phyloP scores from a whole-genome alignment of 2,797 vertebrate species.

The Acanthurus lineatus region DNA sequence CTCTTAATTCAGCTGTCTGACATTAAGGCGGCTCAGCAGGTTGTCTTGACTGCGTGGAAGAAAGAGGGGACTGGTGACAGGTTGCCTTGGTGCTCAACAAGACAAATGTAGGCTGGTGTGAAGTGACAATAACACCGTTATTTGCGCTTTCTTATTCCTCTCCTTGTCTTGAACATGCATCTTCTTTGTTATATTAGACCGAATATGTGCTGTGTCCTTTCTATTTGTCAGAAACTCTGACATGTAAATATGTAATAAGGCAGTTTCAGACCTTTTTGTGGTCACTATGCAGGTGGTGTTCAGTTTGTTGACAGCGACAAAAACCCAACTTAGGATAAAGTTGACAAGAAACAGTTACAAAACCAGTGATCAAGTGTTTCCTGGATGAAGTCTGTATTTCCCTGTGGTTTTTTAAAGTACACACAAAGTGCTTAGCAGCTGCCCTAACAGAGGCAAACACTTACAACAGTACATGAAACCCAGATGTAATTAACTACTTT shows the following conservation, averaged over 20 bases:
- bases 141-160: slow-evolving; percentile 69
- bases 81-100: slow-evolving; percentile 63
- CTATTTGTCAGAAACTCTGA: slow-evolving; percentile 37
- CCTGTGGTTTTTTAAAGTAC: not conserved
- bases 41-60: slow-evolving; percentile 55
- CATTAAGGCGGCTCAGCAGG: slow-evolving; percentile 49
- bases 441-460: slow-evolving; percentile 11
- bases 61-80: slow-evolving; percentile 59
- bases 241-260: slow-evolving; percentile 41
- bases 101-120: slow-evolving; percentile 75
- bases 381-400: not conserved
- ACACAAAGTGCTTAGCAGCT: slow-evolving; percentile 21
- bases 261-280: slow-evolving; percentile 15
- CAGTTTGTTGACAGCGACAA: slow-evolving; percentile 18
- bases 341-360: slow-evolving; percentile 18
- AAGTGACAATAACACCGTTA: slow-evolving; percentile 69
- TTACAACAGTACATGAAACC: slow-evolving; percentile 11
- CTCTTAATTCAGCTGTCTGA: slow-evolving; percentile 38
- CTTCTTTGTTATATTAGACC: slow-evolving; percentile 33
- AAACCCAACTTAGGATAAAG: not conserved
- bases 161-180: slow-evolving; percentile 45
- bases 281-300: slow-evolving; percentile 4
- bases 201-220: slow-evolving; percentile 35
- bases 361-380: slow-evolving; percentile 5
- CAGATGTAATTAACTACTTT: slow-evolving; percentile 51